These are phyloP conservation scores for Torymus aiolomorphi DNA, from an alignment of 2,888 invertebrate species.

Conservation along the genomic window DNA sequence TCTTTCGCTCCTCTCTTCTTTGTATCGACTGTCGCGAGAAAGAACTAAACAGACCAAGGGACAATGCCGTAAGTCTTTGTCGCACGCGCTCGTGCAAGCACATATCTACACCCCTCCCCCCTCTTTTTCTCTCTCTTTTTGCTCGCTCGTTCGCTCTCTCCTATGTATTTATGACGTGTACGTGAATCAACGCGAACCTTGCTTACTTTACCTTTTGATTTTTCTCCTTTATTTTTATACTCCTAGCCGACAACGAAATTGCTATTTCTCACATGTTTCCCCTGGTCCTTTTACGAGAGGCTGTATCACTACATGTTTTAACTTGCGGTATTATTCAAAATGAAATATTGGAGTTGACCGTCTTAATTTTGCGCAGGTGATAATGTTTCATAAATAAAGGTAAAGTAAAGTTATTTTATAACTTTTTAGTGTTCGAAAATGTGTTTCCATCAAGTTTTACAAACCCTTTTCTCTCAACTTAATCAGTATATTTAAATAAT, in stretches of 20 bases:
- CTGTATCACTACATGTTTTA: background rate
- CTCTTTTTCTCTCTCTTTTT: conserved; percentile 34
- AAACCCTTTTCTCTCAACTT: too few species aligned
- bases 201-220: conserved; percentile 15
- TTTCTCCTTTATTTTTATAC: conserved; percentile 26
- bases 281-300: background rate
- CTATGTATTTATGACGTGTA: conserved; percentile 42
- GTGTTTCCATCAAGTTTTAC: too few species aligned
- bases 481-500: too few species aligned
- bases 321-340: conserved; percentile 50
- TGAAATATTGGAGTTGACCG: conserved; percentile 34
- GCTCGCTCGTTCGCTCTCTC: conserved; percentile 31
- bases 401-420: too few species aligned
- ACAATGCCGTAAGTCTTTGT: conserved; percentile 67
- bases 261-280: conserved; percentile 16
- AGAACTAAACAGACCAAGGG: conserved; percentile 67
- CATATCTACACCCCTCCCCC: conserved; percentile 34
- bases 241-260: background rate
- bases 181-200: conserved; percentile 35
- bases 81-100: conserved; percentile 16
- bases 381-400: too few species aligned
- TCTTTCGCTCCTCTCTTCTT: conserved; percentile 66
- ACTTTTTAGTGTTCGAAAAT: too few species aligned
- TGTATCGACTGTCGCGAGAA: conserved; percentile 68
- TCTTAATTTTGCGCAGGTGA: conserved; percentile 65